These are phyloP conservation scores for Pocillopora meandrina DNA, from an alignment of 92 coral and sea anemone genomes.

Conservation along the genomic window DNA sequence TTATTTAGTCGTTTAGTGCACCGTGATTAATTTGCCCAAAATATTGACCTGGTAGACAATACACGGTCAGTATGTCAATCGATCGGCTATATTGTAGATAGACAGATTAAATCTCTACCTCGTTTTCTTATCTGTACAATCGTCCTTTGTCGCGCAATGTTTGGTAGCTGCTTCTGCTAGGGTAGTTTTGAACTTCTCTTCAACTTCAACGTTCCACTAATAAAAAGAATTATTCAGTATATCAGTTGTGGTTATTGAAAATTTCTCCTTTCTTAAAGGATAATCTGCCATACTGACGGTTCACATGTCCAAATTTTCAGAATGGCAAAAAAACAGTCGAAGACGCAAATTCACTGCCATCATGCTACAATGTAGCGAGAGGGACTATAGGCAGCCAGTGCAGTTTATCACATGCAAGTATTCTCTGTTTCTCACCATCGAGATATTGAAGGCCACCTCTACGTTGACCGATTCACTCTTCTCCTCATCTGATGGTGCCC, in stretches of 20 bases:
- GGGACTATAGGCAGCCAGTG: not conserved
- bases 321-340: too few species aligned
- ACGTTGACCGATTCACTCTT: constrained; percentile 35
- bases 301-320: too few species aligned
- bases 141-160: constrained; percentile 28
- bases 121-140: not conserved
- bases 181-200: constrained; percentile 43
- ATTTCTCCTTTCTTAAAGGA: too few species aligned
- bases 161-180: constrained; percentile 45
- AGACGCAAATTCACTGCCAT: too few species aligned
- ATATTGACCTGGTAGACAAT: too few species aligned
- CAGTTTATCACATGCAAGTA: not conserved
- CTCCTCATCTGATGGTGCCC: constrained; percentile 38
- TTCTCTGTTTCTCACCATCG: constrained; percentile 1
- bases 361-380: too few species aligned
- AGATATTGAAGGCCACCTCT: constrained; percentile 17
- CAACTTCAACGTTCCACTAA: constrained; percentile 49
- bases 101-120: not conserved
- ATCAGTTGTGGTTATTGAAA: not conserved
- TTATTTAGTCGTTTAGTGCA: too few species aligned
- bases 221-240: not conserved
- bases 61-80: not conserved
- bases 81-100: too few species aligned
- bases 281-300: too few species aligned
- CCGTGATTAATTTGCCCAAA: too few species aligned